phyloP scores from a whole-genome alignment of 2,888 invertebrate species.

The Limulus polyphemus region DNA sequence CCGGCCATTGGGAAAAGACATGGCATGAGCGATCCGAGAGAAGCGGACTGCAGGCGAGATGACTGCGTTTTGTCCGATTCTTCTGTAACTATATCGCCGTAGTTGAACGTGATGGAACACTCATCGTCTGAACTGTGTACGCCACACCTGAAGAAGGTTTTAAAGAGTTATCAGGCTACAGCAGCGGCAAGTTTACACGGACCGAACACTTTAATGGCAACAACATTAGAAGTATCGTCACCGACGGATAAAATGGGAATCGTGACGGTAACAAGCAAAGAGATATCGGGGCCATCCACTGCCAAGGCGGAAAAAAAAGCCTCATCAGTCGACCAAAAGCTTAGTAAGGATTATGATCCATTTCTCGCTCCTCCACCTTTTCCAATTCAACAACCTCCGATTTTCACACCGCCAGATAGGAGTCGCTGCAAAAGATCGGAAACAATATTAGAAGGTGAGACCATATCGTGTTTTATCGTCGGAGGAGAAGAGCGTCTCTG shows the following conservation, averaged over 20 bases:
- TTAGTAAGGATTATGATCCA: conserved; percentile 29
- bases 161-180: conserved; percentile 85
- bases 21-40: no score
- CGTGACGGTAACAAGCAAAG: no score
- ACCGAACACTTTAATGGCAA: conserved; percentile 42
- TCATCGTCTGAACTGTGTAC: neutral
- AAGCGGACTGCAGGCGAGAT: no score
- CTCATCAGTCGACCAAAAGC: no score
- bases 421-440: conserved; percentile 65
- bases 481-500: conserved; percentile 93
- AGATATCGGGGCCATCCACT: no score
- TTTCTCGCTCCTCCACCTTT: conserved; percentile 32
- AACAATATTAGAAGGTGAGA: conserved; percentile 76
- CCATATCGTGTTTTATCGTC: conserved; percentile 87
- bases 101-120: no score
- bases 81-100: no score
- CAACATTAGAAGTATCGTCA: no score
- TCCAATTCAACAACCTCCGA: conserved; percentile 44
- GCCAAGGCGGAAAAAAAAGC: no score
- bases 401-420: conserved; percentile 67
- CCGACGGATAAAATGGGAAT: no score
- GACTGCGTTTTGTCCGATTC: no score
- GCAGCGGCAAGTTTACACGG: conserved; percentile 82
- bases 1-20: no score
- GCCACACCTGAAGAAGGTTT: conserved; percentile 81